phyloP scores from a whole-genome alignment of 2,797 vertebrate species.

The Coregonus suidteri region DNA sequence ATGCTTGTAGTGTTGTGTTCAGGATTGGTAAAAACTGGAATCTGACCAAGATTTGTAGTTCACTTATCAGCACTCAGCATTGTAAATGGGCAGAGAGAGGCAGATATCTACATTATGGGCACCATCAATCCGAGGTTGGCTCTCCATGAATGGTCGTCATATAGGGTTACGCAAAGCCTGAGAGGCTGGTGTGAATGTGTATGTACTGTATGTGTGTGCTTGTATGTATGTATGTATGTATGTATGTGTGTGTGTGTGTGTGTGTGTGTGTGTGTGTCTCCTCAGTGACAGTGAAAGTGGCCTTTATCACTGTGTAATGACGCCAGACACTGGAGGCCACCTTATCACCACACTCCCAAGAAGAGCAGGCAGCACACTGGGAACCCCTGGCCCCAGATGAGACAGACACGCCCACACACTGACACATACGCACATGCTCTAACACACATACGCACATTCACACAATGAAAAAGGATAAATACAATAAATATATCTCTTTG shows the following conservation, averaged over 20 bases:
- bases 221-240: neutral
- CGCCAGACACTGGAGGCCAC: constrained; percentile 26
- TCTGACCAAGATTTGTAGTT: constrained; percentile 20
- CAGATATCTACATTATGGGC: constrained; percentile 20
- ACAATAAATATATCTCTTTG: too few relatives aligned
- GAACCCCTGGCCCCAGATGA: constrained; percentile 45
- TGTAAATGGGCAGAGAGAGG: neutral
- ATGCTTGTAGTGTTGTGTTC: neutral
- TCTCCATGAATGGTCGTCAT: constrained; percentile 20
- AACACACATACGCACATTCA: neutral
- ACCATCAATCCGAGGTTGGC: constrained; percentile 46
- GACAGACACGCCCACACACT: constrained; percentile 58
- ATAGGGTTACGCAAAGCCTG: neutral
- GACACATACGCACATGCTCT: constrained; percentile 30
- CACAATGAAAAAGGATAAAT: neutral
- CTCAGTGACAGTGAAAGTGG: constrained; percentile 23
- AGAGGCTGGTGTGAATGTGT: neutral
- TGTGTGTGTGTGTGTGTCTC: constrained; percentile 36
- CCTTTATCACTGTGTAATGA: constrained; percentile 65
- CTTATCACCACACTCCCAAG: constrained; percentile 75
- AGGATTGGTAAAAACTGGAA: neutral
- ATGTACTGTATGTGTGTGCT: neutral
- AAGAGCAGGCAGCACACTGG: constrained; percentile 33
- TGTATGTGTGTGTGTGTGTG: neutral
- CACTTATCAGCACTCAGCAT: constrained; percentile 16